Conservation (phyloP, 2,888 invertebrate species). For the Ophion obscuratus region DNA sequence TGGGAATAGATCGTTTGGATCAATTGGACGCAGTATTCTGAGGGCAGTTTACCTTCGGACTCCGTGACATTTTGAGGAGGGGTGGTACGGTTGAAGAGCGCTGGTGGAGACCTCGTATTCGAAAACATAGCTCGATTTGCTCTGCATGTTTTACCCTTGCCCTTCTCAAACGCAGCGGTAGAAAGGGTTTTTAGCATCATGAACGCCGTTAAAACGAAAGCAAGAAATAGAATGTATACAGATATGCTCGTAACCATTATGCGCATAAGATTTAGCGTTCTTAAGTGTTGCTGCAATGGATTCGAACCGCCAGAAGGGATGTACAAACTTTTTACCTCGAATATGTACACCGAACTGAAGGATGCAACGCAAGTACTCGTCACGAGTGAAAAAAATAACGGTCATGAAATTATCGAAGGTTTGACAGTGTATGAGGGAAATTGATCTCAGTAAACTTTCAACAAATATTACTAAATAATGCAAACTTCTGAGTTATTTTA, state of each 20-base stretch:
- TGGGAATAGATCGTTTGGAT: too few species aligned
- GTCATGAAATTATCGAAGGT: background rate
- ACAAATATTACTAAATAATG: too few species aligned
- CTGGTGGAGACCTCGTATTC: background rate
- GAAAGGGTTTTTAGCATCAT: background rate
- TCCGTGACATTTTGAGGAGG: constrained; percentile 24
- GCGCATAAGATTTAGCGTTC: constrained; percentile 7
- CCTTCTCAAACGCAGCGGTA: constrained; percentile 30
- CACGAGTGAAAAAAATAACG: background rate
- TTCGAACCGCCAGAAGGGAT: background rate
- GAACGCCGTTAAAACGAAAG: too few species aligned
- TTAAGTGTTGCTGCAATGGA: constrained; percentile 23
- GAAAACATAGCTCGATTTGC: constrained; percentile 28
- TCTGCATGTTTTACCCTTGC: constrained; percentile 18
- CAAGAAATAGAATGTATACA: too few species aligned
- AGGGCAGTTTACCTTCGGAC: background rate
- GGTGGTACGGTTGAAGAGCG: background rate
- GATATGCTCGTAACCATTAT: too few species aligned
- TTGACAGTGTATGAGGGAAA: background rate
- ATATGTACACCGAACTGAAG: constrained; percentile 6
- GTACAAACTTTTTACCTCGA: background rate
- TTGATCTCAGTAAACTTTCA: too few species aligned
- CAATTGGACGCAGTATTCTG: too few species aligned
- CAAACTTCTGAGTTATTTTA: too few species aligned
- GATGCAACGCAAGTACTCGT: background rate